Conservation (phyloP, 2,888 invertebrate genomes). For the Scaptomyza polygonia region DNA sequence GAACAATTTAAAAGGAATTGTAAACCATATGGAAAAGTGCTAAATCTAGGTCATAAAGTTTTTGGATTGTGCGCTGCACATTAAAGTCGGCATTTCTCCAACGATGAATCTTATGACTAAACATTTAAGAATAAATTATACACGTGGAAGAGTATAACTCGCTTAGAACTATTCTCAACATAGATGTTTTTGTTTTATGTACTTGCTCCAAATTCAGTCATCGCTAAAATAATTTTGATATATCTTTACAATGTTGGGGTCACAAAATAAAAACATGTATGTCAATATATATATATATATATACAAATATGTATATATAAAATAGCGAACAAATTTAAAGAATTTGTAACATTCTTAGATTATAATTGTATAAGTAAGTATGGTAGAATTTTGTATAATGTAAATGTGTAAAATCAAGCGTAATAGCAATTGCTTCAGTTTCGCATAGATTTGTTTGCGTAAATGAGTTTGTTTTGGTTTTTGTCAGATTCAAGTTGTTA, state of each 20-base stretch:
- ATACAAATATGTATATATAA: neutral
- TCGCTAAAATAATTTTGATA: constrained; percentile 23
- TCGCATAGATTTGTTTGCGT: constrained; percentile 58
- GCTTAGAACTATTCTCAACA: constrained; percentile 53
- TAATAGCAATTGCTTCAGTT: constrained; percentile 76
- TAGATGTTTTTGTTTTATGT: constrained; percentile 36
- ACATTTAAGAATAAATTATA: constrained; percentile 48
- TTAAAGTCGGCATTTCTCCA: constrained; percentile 28
- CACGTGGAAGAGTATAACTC: constrained; percentile 38
- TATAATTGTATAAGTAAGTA: constrained; percentile 27
- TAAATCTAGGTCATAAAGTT: constrained; percentile 32
- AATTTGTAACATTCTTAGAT: constrained; percentile 36
- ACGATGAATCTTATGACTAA: constrained; percentile 25
- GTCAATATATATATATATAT: neutral
- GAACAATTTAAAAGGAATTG: constrained; percentile 54
- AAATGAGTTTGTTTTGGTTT: constrained; percentile 69
- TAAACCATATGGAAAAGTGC: constrained; percentile 29
- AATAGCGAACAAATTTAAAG: constrained; percentile 11
- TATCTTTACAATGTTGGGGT: constrained; percentile 16
- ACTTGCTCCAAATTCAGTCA: constrained; percentile 61
- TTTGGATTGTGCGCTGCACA: constrained; percentile 56
- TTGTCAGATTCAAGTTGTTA: constrained; percentile 72
- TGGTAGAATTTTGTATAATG: constrained; percentile 30
- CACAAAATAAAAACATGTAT: constrained; percentile 13
- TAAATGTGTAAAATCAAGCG: constrained; percentile 68